Base-by-base conservation (phyloP, 2,113 vertebrate genomes). In the Nerophis ophidion region DNA sequence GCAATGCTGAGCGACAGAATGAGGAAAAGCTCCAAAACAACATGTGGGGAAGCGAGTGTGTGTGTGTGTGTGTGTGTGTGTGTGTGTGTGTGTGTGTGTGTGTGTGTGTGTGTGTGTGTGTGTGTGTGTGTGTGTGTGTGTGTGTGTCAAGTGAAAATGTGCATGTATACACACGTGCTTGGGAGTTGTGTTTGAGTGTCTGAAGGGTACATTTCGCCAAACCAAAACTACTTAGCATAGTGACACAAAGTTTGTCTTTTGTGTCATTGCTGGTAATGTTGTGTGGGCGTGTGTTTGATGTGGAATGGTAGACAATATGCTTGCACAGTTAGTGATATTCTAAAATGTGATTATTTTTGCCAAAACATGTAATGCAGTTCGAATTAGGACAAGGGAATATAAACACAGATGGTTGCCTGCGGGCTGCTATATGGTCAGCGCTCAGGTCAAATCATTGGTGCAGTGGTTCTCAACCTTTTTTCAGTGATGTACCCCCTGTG, bases 11-110 rank as follows among this genome's bases (percentile, higher is more conserved):
- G 75, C 35, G 55, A 63, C 60, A 59, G 54, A 69, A 57, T 34
- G 68, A 65, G 64, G 60, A 49, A 75, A 40, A 26, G 44, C 62
- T 76, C 72, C 73, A 73, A 71, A 74, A 75, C 73, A 81, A 81
- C 81, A 79, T 82, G 77, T 82, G 81, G 74, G 53, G 40, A 55
- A n/a, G 52, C 1, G 0, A 44, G 47, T 44, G 52, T 55, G 42
- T 36, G 46, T n/a, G 36, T 57, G 51, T 72, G 58, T 45, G 44
- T 63, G 40, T 42, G 19, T 57, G 61, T 49, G 58, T 63, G 48
- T 48, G 61, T 26, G 19, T 26, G 19, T 26, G 19, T 26, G 19
- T 26, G 19, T 26, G 19, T 26, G 19, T 26, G 19, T 26, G 19
- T 26, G 19, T 26, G 19, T 26, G 19, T 26, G 19, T 46, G 47